Base-by-base conservation (phyloP, 2,113 vertebrate species). In the Recurvirostra avosetta region DNA sequence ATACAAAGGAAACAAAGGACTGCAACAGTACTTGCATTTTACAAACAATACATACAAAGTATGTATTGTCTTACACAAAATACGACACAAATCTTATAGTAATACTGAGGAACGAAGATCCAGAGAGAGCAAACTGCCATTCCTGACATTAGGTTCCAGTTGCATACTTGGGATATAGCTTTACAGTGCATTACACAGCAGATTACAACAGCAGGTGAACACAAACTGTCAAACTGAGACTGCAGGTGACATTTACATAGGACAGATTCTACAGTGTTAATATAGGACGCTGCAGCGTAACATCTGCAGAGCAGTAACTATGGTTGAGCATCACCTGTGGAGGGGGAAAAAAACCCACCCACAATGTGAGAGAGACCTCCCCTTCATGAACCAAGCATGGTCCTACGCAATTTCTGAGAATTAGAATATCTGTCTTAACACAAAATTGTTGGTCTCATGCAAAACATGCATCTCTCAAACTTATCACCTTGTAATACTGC, bases 51-150 rank as follows among this genome's bases (percentile, higher is more conserved):
- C 7, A 58, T 21, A 16, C 15, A 82, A 49, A 66, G 7, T 38
- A 82, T 68, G 22, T 17, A 22, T 6, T 6, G 8, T 40, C 50
- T 74, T 49, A 50, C 30, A 72, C 13, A 71, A 34, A 61, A 21
- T 30, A 9, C 3, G 0, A 3, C 45, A 61, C 20, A 34, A 5
- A 72, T 45, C 11, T 83, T 63, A 38, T 0, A 58, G 43, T 21
- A 58, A 43, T 14, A 7, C 43, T 3, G 20, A 1, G 4, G 21
- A 78, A 15, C 29, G 36, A 82, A 86, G 45, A 53, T 29, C 17
- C 70, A 49, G 58, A 67, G 47, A 25, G 62, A 71, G 38, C 23
- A 63, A 72, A 38, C 13, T 58, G 76, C 63, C 53, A 26, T 30
- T 55, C 16, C 19, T 41, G 40, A 34, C 12, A 4, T 6, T 7